phyloP scores from a whole-genome alignment of 2,113 vertebrate genomes.

The Isurus oxyrinchus region DNA sequence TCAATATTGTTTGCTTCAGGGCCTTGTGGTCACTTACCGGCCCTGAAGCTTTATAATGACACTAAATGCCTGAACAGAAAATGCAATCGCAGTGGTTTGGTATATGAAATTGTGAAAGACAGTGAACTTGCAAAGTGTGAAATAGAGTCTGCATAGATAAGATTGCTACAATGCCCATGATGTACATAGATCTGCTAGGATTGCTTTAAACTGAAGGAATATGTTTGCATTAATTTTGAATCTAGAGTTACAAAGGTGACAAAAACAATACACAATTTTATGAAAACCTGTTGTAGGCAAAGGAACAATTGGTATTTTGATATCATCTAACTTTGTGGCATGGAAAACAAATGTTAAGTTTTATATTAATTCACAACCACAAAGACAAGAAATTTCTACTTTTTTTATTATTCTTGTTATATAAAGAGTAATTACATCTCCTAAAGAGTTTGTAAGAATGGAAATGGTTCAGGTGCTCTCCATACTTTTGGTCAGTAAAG shows the following conservation, averaged over 20 bases:
- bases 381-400: slow-evolving; percentile 6
- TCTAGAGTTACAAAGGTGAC: neutral
- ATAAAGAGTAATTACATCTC: slow-evolving; percentile 29
- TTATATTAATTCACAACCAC: slow-evolving; percentile 17
- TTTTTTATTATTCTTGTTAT: neutral
- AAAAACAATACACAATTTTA: neutral
- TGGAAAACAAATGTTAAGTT: slow-evolving; percentile 8
- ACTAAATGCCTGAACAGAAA: neutral
- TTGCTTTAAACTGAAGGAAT: neutral
- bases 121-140: slow-evolving; percentile 17
- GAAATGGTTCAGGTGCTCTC: neutral
- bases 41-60: neutral
- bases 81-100: neutral
- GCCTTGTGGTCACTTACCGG: neutral
- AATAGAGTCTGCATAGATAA: slow-evolving; percentile 34
- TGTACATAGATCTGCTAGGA: slow-evolving; percentile 8
- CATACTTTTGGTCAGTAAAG: neutral
- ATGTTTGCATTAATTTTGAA: neutral
- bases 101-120: neutral
- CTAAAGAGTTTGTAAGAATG: slow-evolving; percentile 12
- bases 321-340: neutral
- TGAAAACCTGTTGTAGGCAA: neutral
- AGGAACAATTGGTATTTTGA: neutral
- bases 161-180: slow-evolving; percentile 16
- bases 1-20: neutral